These are phyloP conservation scores for Melanargia galathea DNA, from an alignment of 2,888 invertebrate genomes.

Conservation along the genomic window DNA sequence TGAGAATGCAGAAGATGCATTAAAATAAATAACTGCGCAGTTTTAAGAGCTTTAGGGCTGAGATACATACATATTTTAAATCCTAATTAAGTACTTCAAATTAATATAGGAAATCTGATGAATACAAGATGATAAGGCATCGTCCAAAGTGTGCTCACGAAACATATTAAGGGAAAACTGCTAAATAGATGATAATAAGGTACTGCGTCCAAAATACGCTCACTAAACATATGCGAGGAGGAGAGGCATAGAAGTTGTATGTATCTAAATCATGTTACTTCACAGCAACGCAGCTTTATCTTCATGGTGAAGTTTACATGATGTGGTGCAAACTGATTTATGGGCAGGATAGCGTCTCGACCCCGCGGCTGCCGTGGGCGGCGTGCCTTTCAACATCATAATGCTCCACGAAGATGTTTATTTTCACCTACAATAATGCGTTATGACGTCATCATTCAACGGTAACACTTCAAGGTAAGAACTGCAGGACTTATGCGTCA, in stretches of 20 bases:
- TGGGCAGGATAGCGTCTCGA: slow-evolving; percentile 58
- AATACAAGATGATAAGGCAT: too few relatives aligned
- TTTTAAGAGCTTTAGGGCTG: too few relatives aligned
- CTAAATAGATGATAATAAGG: too few relatives aligned
- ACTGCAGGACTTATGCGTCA: too few relatives aligned
- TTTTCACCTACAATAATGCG: not conserved
- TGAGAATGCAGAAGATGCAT: too few relatives aligned
- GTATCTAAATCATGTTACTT: slow-evolving; percentile 20
- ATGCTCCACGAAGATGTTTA: slow-evolving; percentile 2
- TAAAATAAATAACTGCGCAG: too few relatives aligned
- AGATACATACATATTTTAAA: too few relatives aligned
- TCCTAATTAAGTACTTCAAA: too few relatives aligned
- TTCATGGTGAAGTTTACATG: slow-evolving; percentile 59
- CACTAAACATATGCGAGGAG: not conserved
- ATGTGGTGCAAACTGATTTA: slow-evolving; percentile 66
- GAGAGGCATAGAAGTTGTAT: not conserved
- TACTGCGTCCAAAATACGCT: not conserved
- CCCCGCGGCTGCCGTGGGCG: slow-evolving; percentile 53
- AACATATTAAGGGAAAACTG: too few relatives aligned
- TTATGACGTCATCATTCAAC: not conserved
- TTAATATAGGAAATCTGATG: too few relatives aligned
- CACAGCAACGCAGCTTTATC: slow-evolving; percentile 47
- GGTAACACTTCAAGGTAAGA: not conserved
- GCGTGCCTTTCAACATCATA: slow-evolving; percentile 31
- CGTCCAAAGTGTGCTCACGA: too few relatives aligned